These are phyloP conservation scores for Goniozus legneri DNA, from an alignment of 1,140 invertebrate species.

Conservation along the genomic window DNA sequence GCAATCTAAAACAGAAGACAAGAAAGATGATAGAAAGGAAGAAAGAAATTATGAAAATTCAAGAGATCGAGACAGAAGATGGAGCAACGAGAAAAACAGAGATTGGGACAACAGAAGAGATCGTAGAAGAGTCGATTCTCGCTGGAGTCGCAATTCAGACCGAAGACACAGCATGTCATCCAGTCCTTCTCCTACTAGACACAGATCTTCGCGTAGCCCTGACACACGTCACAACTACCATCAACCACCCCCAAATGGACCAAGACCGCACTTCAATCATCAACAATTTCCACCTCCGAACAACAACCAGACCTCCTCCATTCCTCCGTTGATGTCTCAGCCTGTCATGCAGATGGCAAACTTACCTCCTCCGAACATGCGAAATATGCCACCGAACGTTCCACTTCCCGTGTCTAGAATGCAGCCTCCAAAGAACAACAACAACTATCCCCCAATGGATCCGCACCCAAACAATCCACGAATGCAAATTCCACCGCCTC, in stretches of 20 bases:
- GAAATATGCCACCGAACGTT: conserved; percentile 29
- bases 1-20: conserved; percentile 28
- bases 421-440: conserved; percentile 35
- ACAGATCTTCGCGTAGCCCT: conserved; percentile 30
- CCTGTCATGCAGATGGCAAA: conserved; percentile 40
- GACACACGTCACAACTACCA: conserved; percentile 36
- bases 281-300: conserved; percentile 25
- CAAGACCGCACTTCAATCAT: conserved; percentile 28
- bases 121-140: conserved; percentile 36
- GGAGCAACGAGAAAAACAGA: conserved; percentile 37
- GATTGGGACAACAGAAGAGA: conserved; percentile 44
- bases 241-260: conserved; percentile 30
- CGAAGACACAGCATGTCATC: conserved; percentile 41
- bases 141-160: conserved; percentile 38
- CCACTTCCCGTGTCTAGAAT: conserved; percentile 43
- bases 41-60: conserved; percentile 38
- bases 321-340: conserved; percentile 40
- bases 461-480: conserved; percentile 23
- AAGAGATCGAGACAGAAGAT: conserved; percentile 38
- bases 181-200: conserved; percentile 42
- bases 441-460: conserved; percentile 30
- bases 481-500: conserved; percentile 45
- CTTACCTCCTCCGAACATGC: conserved; percentile 39
- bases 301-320: conserved; percentile 28
- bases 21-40: conserved; percentile 43